Conservation (phyloP, 30 jellyfish, hydroid and myxozoan species). For the Catostylus mosaicus region DNA sequence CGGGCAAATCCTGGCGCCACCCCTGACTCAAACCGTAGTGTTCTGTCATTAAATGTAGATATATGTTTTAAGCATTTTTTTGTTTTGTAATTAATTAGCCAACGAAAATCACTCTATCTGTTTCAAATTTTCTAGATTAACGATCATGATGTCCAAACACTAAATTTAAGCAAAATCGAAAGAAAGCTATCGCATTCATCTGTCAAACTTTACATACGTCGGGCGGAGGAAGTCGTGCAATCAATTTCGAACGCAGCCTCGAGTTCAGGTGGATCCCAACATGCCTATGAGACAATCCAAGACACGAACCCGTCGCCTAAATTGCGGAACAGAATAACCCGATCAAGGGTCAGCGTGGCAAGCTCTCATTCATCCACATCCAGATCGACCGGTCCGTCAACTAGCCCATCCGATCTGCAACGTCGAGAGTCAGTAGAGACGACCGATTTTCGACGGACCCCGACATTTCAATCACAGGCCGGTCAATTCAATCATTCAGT, state of each 20-base stretch:
- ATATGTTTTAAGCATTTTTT: no score
- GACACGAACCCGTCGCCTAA: neutral
- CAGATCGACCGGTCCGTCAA: neutral
- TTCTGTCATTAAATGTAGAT: no score
- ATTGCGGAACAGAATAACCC: neutral
- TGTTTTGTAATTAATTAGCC: no score
- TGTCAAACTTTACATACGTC: slow-evolving; percentile 11
- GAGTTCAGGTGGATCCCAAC: neutral
- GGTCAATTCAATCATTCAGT: neutral
- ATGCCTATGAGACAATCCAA: neutral
- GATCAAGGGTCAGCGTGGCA: slow-evolving; percentile 11
- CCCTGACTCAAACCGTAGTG: no score
- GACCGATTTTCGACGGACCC: neutral
- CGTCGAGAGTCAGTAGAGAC: neutral
- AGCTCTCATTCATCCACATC: slow-evolving; percentile 9
- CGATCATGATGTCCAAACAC: slow-evolving; percentile 7
- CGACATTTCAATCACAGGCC: neutral
- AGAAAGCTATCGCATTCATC: neutral
- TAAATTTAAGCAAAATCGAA: slow-evolving; percentile 13
- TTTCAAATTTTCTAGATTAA: slow-evolving; percentile 6
- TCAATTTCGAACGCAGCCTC: neutral
- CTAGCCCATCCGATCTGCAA: neutral
- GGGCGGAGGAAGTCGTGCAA: slow-evolving; percentile 6
- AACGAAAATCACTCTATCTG: no score
- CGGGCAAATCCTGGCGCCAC: no score